Evolutionary conservation across 2,797 vertebrate species (phyloP), one percentile per base, ranked within the genome.

Genomic region (Pachyuromys duprasi): DNA sequence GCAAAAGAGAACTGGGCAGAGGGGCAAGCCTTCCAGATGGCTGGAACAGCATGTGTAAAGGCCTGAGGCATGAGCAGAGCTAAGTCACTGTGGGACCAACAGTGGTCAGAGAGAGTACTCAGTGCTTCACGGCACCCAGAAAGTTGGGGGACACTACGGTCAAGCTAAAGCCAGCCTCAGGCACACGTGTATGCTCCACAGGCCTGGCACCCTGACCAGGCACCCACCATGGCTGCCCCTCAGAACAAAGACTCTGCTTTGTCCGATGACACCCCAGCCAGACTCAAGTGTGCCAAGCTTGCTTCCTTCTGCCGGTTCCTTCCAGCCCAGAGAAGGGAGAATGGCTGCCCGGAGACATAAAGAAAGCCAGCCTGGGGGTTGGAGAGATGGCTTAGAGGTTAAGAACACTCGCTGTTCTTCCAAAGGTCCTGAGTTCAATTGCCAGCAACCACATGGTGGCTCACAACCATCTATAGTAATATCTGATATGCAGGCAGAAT

Each of bases 1-100:
- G 76, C 87, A 49, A 57, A 92, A 53, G 4, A 6, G 55, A 63
- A 28, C 75, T 53, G 26, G 49, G 49, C 3, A 45, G 15, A 20
- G 26, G 83, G 79, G 62, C 26, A 36, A 31, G 39, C 31, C 18
- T 78, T 67, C 69, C 79, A n/a, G 63, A 78, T 53, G 75, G 53
- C 31, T 74, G 53, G 53, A 24, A 39, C 17, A 57, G 91, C 91
- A 78, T 2, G 49, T 94, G 95, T 57, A 80, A 96, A 95, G 92
- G 93, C 65, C 91, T 55, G 89, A 28, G 80, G 94, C 60, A 62
- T 8, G 31, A 81, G 67, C 42, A 65, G 28, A 36, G 72, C 33
- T 49, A 42, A 53, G 82, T 36, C 24, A 36, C 33, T 13, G 7
- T 24, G 33, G 60, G 13, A 70, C 28, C 20, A 42, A 45, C 67